Percentiles rank a stretch among this genome's conserved stretches.
phyloP scores from a whole-genome alignment of 2,797 vertebrate genomes.

The Bovichtus diacanthus region DNA sequence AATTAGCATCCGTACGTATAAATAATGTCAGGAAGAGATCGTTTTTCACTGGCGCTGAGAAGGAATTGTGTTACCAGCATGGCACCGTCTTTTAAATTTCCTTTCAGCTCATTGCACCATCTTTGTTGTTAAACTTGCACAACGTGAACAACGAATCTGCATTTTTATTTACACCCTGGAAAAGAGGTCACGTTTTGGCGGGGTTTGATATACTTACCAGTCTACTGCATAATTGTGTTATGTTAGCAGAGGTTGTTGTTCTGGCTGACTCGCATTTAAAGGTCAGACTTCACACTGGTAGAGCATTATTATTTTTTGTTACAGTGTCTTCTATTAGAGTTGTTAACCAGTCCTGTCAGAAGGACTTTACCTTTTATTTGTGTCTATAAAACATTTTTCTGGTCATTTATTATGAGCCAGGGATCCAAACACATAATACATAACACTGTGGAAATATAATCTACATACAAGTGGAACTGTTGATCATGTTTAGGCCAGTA shows the following conservation, averaged over 20 bases:
- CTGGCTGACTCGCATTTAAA: slow-evolving; percentile 15
- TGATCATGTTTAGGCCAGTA: neutral
- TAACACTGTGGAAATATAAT: neutral
- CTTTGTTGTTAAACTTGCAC: slow-evolving; percentile 9
- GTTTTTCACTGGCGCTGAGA: neutral
- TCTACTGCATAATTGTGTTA: slow-evolving; percentile 8
- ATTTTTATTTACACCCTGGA: neutral
- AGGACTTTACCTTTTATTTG: neutral
- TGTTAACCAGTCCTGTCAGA: neutral
- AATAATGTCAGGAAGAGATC: neutral
- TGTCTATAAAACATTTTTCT: neutral
- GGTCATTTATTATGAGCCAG: neutral
- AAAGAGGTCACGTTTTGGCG: slow-evolving; percentile 35
- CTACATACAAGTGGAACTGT: neutral
- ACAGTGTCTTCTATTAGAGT: neutral
- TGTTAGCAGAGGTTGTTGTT: slow-evolving; percentile 11
- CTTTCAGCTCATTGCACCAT: slow-evolving; percentile 17
- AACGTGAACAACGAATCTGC: neutral
- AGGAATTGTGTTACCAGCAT: neutral
- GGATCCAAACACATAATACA: neutral
- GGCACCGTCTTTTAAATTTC: neutral
- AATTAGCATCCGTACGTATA: neutral
- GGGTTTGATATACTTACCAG: neutral
- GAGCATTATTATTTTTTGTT: neutral
- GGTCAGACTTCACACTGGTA: neutral